phyloP scores from a whole-genome alignment of 2,113 vertebrate genomes.

The Haliaeetus leucogaster region DNA sequence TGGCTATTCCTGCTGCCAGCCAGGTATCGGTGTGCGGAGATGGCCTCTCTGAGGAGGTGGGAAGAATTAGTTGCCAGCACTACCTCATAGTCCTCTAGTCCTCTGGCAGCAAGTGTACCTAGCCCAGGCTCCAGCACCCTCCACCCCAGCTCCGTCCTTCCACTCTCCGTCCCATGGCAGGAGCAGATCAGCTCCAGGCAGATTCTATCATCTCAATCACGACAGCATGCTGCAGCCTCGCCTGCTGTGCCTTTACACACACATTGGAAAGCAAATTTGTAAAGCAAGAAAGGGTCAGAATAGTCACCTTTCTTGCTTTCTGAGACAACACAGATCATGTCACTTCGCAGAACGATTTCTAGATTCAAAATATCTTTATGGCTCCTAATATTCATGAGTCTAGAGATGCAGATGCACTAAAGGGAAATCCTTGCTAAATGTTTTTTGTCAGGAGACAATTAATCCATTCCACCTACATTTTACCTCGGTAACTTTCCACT shows the following conservation, averaged over 20 bases:
- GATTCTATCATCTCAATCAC: neutral
- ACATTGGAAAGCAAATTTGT: neutral
- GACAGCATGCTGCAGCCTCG: neutral
- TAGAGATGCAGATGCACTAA: neutral
- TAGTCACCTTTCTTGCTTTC: neutral
- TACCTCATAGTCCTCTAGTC: neutral
- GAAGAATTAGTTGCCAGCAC: neutral
- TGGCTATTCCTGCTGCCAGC: neutral
- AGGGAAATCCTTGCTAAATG: neutral
- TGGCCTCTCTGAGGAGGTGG: neutral
- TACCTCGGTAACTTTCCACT: neutral
- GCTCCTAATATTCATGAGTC: neutral
- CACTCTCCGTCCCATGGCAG: neutral
- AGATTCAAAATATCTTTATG: neutral
- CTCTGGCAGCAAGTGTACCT: neutral
- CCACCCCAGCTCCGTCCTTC: neutral
- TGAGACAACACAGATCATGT: neutral
- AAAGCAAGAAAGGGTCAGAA: neutral
- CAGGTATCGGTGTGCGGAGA: neutral
- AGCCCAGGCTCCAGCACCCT: fast-evolving
- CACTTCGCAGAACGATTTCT: neutral
- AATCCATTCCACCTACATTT: neutral
- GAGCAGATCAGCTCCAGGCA: neutral
- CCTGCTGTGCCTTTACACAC: neutral
- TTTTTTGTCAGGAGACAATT: neutral